Evolutionary conservation across 1,140 invertebrate genomes (phyloP).

Genomic region (Temnothorax longispinosus): DNA sequence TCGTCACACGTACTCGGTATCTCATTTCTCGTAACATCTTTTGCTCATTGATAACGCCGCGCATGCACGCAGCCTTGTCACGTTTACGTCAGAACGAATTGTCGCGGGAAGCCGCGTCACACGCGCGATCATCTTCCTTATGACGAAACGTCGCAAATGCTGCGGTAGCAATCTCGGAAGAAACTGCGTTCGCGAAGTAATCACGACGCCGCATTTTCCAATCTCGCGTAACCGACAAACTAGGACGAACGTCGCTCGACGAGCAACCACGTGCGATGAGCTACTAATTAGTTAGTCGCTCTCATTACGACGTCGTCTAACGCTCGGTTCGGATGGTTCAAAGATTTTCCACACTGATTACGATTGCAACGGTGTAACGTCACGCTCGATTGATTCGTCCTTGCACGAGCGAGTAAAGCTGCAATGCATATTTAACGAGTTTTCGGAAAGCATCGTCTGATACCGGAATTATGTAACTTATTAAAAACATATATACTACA

Average conservation of each 20-base stretch:
- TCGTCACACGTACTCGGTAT: conserved; percentile 27
- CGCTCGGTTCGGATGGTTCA: background rate
- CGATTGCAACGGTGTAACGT: background rate
- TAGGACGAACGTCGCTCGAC: background rate
- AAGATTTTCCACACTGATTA: background rate
- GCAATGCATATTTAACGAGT: conserved; percentile 39
- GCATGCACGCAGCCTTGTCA: conserved; percentile 1
- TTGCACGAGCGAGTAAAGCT: background rate
- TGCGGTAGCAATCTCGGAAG: conserved; percentile 9
- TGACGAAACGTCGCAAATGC: conserved; percentile 19
- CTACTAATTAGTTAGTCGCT: conserved; percentile 5
- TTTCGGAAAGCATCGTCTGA: conserved; percentile 27
- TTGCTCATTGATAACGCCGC: conserved; percentile 32
- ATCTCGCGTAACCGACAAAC: background rate
- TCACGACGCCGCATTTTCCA: background rate
- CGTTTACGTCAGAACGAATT: conserved; percentile 45
- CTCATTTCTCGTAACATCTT: conserved; percentile 50
- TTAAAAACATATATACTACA: background rate
- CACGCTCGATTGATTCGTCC: conserved; percentile 25
- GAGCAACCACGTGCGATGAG: background rate
- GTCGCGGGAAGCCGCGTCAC: conserved; percentile 39
- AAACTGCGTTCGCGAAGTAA: background rate
- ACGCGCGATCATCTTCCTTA: conserved; percentile 50
- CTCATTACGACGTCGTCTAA: conserved; percentile 1
- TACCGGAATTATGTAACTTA: conserved; percentile 12